Conservation (phyloP, 2,888 invertebrate genomes). For the Isoperla grammatica region DNA sequence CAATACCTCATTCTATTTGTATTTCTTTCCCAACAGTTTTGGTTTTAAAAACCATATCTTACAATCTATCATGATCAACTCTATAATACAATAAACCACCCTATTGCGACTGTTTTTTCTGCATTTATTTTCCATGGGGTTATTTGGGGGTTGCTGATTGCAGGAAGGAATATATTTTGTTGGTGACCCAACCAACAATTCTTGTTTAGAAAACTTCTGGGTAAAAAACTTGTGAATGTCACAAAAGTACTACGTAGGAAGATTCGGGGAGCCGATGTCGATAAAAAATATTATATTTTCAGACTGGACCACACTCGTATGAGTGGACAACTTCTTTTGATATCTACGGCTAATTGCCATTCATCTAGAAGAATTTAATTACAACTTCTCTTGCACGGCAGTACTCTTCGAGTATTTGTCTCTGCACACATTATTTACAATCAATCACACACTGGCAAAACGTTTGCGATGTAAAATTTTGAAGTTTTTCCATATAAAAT, state of each 20-base stretch:
- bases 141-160: background rate
- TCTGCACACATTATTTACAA: background rate
- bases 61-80: background rate
- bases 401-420: background rate
- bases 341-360: background rate
- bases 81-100: too few species aligned
- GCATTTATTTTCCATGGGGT: background rate
- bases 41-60: background rate
- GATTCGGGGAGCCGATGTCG: background rate
- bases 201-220: constrained; percentile 1
- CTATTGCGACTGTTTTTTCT: too few species aligned
- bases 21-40: background rate
- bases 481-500: background rate
- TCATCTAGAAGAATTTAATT: background rate
- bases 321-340: background rate
- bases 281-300: background rate
- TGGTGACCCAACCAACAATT: background rate
- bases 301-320: background rate
- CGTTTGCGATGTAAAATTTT: background rate
- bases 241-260: constrained; percentile 1
- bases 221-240: constrained; percentile 1
- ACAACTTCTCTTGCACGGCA: background rate
- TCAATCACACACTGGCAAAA: background rate
- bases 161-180: background rate
- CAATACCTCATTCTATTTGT: too few species aligned